Evolutionary conservation across 2,888 invertebrate species (phyloP).

Genomic region (Leistus spinibarbis): DNA sequence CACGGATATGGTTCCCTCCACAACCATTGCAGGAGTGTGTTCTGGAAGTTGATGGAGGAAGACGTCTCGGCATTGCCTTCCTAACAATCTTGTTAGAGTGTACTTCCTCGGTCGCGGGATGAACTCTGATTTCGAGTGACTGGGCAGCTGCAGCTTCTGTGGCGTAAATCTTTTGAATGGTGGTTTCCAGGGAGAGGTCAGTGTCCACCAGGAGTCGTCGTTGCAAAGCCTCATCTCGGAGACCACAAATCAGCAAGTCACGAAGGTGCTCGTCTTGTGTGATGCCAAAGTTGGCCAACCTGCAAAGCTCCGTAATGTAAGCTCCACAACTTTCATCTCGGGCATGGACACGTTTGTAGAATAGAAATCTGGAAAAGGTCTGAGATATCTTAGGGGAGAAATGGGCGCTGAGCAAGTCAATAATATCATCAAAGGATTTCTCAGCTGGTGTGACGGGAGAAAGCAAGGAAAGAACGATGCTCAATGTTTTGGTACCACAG

Average conservation of each 20-base stretch:
- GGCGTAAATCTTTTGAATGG: no score
- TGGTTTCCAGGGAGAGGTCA: constrained; percentile 22
- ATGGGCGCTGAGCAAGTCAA: constrained; percentile 12
- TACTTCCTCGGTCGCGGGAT: not conserved
- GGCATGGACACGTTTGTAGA: constrained; percentile 25
- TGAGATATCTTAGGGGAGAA: constrained; percentile 30
- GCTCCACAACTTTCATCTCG: no score
- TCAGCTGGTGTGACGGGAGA: constrained; percentile 6
- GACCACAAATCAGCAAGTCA: constrained; percentile 38
- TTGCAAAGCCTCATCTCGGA: constrained; percentile 31
- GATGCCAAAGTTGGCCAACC: constrained; percentile 23
- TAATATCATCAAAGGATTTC: not conserved
- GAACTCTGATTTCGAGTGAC: not conserved
- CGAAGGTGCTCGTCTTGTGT: constrained; percentile 23
- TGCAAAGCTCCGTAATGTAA: not conserved
- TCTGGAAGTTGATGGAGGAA: no score
- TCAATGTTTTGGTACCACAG: constrained; percentile 16
- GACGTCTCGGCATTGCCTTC: no score
- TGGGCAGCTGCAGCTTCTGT: no score
- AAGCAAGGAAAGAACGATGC: constrained; percentile 14
- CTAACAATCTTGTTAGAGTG: no score
- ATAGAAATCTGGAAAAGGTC: constrained; percentile 31
- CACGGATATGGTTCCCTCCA: constrained; percentile 5
- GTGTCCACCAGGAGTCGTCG: constrained; percentile 35
- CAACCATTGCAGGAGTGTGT: no score